A percentile compares a stretch with the other conserved stretches of the same genome.
Conservation (phyloP, 1,140 invertebrate species). For the Dreissena rostriformis region DNA sequence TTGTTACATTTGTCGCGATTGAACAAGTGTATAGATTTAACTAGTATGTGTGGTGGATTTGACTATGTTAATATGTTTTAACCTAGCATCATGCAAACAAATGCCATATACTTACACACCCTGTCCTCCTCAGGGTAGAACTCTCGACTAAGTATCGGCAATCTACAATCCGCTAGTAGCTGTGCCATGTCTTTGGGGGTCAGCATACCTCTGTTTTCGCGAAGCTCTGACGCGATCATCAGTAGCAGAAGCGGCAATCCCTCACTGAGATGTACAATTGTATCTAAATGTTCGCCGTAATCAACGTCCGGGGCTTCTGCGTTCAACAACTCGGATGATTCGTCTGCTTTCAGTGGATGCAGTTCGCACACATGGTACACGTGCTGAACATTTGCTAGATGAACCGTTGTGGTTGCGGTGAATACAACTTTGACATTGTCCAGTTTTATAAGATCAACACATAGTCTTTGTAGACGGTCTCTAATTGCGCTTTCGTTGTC, state of each 20-base stretch:
- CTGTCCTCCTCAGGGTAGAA: constrained; percentile 50
- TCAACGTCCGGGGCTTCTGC: constrained; percentile 13
- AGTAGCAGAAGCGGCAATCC: constrained; percentile 38
- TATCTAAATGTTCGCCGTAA: constrained; percentile 17
- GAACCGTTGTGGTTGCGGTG: constrained; percentile 28
- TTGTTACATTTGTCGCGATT: too few species aligned
- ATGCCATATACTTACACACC: constrained; percentile 22
- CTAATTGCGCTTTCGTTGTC: too few species aligned
- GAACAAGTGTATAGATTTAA: too few species aligned
- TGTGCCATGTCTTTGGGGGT: constrained; percentile 36
- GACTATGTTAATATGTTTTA: too few species aligned
- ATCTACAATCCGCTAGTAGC: constrained; percentile 22
- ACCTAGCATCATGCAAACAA: too few species aligned
- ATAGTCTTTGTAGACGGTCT: constrained; percentile 5
- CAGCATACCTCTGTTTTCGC: constrained; percentile 18
- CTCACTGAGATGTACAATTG: constrained; percentile 38
- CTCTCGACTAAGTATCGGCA: constrained; percentile 34
- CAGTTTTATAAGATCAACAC: not conserved
- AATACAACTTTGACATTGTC: constrained; percentile 38
- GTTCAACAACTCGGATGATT: constrained; percentile 30
- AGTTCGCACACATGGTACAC: constrained; percentile 32
- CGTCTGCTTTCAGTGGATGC: constrained; percentile 1
- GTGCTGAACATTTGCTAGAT: constrained; percentile 10
- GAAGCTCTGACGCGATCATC: constrained; percentile 46
- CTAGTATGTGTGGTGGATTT: too few species aligned